Conservation (phyloP, 1,140 invertebrate genomes). For the Nymphalis io region DNA sequence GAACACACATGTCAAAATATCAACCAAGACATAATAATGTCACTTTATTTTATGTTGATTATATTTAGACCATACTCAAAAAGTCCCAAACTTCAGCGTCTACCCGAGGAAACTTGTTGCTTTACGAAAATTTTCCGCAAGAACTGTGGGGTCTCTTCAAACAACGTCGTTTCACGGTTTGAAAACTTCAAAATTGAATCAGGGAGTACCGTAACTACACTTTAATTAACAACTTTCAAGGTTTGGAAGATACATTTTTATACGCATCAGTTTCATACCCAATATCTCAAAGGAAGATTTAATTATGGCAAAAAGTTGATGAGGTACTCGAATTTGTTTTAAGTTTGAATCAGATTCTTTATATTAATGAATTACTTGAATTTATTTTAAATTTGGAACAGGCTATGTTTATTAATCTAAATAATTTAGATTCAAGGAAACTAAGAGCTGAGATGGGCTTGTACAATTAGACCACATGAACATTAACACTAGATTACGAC, state of each 20-base stretch:
- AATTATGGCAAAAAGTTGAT: background rate
- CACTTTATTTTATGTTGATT: background rate
- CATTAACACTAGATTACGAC: no score
- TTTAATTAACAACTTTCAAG: constrained; percentile 24
- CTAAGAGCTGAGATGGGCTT: no score
- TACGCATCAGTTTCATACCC: background rate
- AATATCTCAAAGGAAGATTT: background rate
- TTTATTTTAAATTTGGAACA: no score
- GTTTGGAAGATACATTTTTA: background rate
- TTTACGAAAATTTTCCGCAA: constrained; percentile 30
- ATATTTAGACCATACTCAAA: constrained; percentile 16
- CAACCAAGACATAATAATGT: no score
- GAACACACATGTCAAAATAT: no score
- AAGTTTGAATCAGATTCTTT: no score
- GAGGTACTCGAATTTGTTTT: no score
- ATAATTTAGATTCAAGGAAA: no score
- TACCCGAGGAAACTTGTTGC: constrained; percentile 32
- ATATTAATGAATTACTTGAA: no score
- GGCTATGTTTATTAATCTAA: no score
- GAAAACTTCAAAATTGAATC: constrained; percentile 40
- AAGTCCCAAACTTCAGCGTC: constrained; percentile 18
- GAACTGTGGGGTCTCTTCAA: constrained; percentile 27
- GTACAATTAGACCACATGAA: no score
- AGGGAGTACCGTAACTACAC: constrained; percentile 6
- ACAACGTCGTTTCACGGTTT: constrained; percentile 37